These are phyloP conservation scores for Bolinopsis microptera DNA, from an alignment of 37 sponge, comb jelly and placozoan species.

Conservation along the genomic window DNA sequence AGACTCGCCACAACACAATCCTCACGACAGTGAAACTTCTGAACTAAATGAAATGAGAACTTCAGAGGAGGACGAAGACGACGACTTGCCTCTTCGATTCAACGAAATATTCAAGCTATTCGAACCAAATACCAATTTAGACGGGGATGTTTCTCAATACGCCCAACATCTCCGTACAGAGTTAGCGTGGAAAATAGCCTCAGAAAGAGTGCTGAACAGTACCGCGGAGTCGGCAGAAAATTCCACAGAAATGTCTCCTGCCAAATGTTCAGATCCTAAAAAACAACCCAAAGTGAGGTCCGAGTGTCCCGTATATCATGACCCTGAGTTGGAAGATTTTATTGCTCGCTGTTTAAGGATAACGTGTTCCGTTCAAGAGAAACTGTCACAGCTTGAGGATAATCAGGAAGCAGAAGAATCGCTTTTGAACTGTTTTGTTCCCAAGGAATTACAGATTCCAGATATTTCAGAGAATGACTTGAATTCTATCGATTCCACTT, in stretches of 20 bases:
- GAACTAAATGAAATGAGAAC: not conserved
- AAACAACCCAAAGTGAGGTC: not conserved
- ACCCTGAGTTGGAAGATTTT: conserved; percentile 17
- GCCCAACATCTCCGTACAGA: conserved; percentile 14
- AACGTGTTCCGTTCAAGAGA: not conserved
- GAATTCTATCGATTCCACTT: not conserved
- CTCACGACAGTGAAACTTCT: not conserved
- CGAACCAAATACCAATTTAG: not conserved
- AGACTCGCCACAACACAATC: not conserved
- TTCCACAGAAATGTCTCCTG: not conserved
- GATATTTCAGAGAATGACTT: not conserved
- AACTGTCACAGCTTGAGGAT: not conserved
- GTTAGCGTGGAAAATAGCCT: conserved; percentile 9
- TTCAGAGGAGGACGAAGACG: not conserved
- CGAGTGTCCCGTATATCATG: not conserved
- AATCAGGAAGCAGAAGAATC: not conserved
- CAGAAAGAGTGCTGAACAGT: not conserved
- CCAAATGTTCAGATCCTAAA: not conserved
- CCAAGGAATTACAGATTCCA: not conserved
- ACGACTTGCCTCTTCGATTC: not conserved
- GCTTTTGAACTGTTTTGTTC: not conserved
- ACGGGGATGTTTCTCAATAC: not conserved
- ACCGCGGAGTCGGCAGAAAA: not conserved
- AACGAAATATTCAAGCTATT: not conserved
- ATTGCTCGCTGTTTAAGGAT: not conserved